Evolutionary conservation across 37 sponge, comb jelly and placozoan species (phyloP).

Genomic region (Theonella swinhoei): DNA sequence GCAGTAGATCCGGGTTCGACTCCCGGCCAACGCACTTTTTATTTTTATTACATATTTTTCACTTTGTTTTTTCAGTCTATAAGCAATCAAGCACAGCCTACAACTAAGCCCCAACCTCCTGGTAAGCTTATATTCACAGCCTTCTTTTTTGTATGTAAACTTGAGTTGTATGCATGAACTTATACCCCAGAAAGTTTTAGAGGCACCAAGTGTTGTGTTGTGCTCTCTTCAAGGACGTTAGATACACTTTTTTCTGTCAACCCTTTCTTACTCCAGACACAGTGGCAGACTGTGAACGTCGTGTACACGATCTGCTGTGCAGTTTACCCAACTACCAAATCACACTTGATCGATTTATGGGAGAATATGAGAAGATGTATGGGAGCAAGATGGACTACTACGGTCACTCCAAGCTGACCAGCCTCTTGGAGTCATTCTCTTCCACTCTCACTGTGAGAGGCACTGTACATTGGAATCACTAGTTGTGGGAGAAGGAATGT

Average conservation of each 20-base stretch:
- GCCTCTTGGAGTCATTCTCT: conserved; percentile 30
- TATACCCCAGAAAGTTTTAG: too few relatives aligned
- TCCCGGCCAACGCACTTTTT: conserved; percentile 96
- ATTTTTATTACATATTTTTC: conserved; percentile 23
- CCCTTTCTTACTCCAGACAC: conserved; percentile 4
- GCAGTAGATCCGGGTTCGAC: conserved; percentile 98
- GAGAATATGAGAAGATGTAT: conserved; percentile 45
- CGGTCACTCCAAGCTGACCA: conserved; percentile 58
- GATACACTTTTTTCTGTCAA: too few relatives aligned
- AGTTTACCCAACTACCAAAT: conserved; percentile 6
- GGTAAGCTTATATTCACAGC: background rate
- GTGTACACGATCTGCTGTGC: conserved; percentile 43
- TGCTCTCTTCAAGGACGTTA: too few relatives aligned
- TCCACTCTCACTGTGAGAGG: conserved; percentile 28
- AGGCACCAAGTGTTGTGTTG: too few relatives aligned
- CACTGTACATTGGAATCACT: too few relatives aligned
- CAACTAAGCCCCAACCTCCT: background rate
- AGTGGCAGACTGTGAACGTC: conserved; percentile 23
- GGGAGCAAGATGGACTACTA: conserved; percentile 27
- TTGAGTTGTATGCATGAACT: too few relatives aligned
- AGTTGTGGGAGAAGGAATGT: too few relatives aligned
- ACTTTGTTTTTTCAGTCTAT: background rate
- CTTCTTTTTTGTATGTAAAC: background rate
- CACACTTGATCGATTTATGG: conserved; percentile 38
- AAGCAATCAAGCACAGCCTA: background rate